phyloP scores from a whole-genome alignment of 2,113 vertebrate species.

The Hiodon alosoides region DNA sequence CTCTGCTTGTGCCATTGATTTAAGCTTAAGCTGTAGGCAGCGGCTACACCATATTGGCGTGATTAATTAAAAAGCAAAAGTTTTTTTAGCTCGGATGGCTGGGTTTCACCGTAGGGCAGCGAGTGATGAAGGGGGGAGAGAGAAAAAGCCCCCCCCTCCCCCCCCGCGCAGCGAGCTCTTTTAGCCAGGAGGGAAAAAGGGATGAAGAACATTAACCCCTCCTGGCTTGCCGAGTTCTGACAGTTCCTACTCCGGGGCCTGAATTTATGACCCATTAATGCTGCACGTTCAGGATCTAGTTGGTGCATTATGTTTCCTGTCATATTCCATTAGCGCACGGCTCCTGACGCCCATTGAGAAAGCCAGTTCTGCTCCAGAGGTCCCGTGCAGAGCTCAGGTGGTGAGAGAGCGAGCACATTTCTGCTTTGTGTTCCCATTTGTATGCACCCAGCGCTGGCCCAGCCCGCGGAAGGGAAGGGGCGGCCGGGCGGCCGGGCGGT shows the following conservation, averaged over 20 bases:
- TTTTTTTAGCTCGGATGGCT: conserved; percentile 69
- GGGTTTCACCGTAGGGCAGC: conserved; percentile 50
- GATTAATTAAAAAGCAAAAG: conserved; percentile 85
- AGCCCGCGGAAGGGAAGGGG: too few species aligned
- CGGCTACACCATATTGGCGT: conserved; percentile 65
- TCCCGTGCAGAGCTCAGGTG: conserved; percentile 51
- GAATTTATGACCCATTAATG: conserved; percentile 80
- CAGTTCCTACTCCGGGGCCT: conserved; percentile 70
- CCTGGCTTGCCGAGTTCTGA: conserved; percentile 72
- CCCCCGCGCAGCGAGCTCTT: conserved; percentile 36
- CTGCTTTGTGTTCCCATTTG: conserved; percentile 61
- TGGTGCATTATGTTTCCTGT: conserved; percentile 83
- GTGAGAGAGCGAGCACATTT: conserved; percentile 60
- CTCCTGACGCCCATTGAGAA: conserved; percentile 80
- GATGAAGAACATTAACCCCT: conserved; percentile 70
- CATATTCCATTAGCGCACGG: conserved; percentile 77
- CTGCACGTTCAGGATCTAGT: conserved; percentile 65
- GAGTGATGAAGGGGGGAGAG: conserved; percentile 38
- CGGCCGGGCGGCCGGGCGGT: too few species aligned
- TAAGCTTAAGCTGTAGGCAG: conserved; percentile 64
- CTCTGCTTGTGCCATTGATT: conserved; percentile 64
- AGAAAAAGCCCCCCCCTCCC: conserved; percentile 41
- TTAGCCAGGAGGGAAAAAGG: conserved; percentile 34
- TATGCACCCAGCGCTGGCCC: too few species aligned
- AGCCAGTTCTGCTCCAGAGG: conserved; percentile 40